Conservation (phyloP, 1,140 invertebrate species). For the Drosophila asahinai region DNA sequence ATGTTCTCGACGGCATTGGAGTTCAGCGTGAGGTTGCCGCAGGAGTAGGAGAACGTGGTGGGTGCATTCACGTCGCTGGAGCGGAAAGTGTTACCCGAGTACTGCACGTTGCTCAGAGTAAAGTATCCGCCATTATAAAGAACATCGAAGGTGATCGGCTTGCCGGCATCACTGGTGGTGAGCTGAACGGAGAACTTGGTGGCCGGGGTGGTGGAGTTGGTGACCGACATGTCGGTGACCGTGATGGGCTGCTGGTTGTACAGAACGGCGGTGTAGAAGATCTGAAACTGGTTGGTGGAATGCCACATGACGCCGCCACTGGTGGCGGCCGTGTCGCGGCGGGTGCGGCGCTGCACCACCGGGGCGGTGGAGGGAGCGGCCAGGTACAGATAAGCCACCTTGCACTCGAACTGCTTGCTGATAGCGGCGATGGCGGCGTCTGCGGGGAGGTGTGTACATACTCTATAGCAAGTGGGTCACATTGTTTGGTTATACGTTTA, state of each 20-base stretch:
- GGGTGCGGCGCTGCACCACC: conserved; percentile 56
- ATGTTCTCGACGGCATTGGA: not conserved
- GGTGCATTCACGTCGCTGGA: conserved; percentile 62
- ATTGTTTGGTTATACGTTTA: conserved; percentile 3
- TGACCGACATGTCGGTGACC: conserved; percentile 31
- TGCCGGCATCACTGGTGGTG: not conserved
- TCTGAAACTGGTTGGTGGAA: conserved; percentile 60
- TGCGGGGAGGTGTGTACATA: conserved; percentile 30
- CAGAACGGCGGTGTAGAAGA: conserved; percentile 51
- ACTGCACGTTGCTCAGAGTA: conserved; percentile 60
- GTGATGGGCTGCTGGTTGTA: conserved; percentile 35
- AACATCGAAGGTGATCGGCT: conserved; percentile 65
- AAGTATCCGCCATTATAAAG: conserved; percentile 64
- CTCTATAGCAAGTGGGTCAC: conserved; percentile 8
- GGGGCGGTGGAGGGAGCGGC: conserved; percentile 61
- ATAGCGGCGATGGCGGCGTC: conserved; percentile 73
- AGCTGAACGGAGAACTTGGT: conserved; percentile 55
- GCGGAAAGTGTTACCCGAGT: conserved; percentile 30
- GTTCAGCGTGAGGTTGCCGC: conserved; percentile 68
- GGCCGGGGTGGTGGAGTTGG: conserved; percentile 27
- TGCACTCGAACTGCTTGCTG: conserved; percentile 69
- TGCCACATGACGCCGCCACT: conserved; percentile 24
- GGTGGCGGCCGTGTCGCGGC: conserved; percentile 63
- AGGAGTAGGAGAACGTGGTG: conserved; percentile 76
- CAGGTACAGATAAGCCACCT: conserved; percentile 77